Percentiles rank a stretch among this genome's conserved stretches.
phyloP scores from a whole-genome alignment of 2,797 vertebrate genomes.

The Scyliorhinus canicula region DNA sequence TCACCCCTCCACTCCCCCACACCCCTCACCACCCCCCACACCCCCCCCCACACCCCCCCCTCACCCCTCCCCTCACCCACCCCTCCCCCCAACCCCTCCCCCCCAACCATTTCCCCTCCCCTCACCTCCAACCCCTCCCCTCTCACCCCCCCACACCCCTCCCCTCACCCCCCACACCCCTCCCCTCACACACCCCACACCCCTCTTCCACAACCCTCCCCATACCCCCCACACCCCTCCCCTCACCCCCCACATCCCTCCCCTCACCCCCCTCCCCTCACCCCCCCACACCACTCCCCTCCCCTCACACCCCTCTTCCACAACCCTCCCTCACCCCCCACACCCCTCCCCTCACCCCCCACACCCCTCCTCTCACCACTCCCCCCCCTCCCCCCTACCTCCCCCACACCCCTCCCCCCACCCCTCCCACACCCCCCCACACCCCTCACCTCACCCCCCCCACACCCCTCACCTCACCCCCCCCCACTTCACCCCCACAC shows the following conservation, averaged over 20 bases:
- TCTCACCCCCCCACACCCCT: conserved; percentile 48
- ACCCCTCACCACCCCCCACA: conserved; percentile 44
- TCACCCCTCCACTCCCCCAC: conserved; percentile 44
- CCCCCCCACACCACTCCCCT: no score
- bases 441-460: conserved; percentile 46
- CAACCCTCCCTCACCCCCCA: no score
- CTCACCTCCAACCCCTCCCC: conserved; percentile 47
- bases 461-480: conserved; percentile 47
- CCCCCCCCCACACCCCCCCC: conserved; percentile 48
- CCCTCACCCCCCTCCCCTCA: no score
- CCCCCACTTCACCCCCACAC: conserved; percentile 46
- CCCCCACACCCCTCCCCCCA: conserved; percentile 46
- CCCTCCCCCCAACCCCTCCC: conserved; percentile 47
- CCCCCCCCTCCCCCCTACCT: conserved; percentile 47
- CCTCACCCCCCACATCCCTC: conserved; percentile 47
- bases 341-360: conserved; percentile 46
- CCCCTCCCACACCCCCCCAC: conserved; percentile 48
- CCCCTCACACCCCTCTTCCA: no score
- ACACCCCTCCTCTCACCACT: conserved; percentile 46
- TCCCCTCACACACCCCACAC: conserved; percentile 48
- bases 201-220: no score
- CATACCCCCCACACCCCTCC: conserved; percentile 44
- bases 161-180: conserved; percentile 46
- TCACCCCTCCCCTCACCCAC: conserved; percentile 47
- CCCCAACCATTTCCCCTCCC: conserved; percentile 45